Conservation (phyloP, 2,113 vertebrate genomes). For the Triplophysa rosa region DNA sequence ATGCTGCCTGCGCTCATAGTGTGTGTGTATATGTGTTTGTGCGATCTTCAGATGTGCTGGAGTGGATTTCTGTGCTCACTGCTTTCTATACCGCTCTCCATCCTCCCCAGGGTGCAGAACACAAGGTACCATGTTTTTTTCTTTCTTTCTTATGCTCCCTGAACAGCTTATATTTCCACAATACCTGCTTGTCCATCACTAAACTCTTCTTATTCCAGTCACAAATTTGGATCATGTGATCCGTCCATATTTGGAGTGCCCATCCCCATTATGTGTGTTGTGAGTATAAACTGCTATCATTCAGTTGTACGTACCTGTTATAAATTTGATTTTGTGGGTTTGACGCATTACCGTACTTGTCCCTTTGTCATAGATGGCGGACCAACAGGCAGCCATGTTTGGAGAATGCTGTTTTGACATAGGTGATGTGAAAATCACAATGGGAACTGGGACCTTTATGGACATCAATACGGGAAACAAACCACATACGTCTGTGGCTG, state of each 20-base stretch:
- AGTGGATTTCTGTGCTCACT: constrained; percentile 78
- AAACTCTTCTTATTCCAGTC: constrained; percentile 67
- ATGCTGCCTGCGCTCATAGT: not conserved
- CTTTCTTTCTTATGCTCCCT: not conserved
- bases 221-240: constrained; percentile 84
- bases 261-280: constrained; percentile 88
- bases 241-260: constrained; percentile 84
- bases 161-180: not conserved
- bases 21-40: constrained; percentile 38
- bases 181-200: not conserved
- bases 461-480: constrained; percentile 89
- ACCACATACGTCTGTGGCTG: constrained; percentile 77
- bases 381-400: constrained; percentile 97
- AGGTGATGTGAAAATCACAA: constrained; percentile 92
- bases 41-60: constrained; percentile 87
- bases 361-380: constrained; percentile 79
- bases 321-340: not conserved
- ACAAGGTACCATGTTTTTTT: constrained; percentile 77
- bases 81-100: constrained; percentile 84
- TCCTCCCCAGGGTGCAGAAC: constrained; percentile 86
- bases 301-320: not conserved
- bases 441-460: constrained; percentile 97
- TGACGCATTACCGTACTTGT: not conserved
- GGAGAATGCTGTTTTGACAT: constrained; percentile 93
- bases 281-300: constrained; percentile 71